phyloP scores from a whole-genome alignment of 1,140 invertebrate genomes.

The Trachymyrmex cornetzi region DNA sequence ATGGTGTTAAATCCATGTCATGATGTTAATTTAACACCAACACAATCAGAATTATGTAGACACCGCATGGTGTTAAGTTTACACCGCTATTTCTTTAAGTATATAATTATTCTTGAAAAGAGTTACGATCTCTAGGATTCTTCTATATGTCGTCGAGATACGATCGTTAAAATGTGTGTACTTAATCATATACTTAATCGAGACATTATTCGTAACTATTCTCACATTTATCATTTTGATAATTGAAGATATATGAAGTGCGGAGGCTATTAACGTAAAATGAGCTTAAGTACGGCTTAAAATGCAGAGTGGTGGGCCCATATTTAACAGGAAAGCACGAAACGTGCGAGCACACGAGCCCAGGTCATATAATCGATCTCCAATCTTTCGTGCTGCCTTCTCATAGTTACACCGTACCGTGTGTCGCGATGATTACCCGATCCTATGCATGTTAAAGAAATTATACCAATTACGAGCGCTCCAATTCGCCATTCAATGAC shows the following conservation, averaged over 20 bases:
- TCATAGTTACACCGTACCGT: background rate
- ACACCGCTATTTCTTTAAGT: too few relatives aligned
- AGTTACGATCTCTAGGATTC: background rate
- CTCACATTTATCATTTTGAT: slow-evolving; percentile 31
- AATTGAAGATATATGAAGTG: slow-evolving; percentile 26
- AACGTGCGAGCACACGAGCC: slow-evolving; percentile 36
- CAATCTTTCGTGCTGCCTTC: slow-evolving; percentile 41
- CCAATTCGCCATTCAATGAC: slow-evolving; percentile 48
- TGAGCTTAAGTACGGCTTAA: slow-evolving; percentile 30
- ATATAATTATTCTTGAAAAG: background rate
- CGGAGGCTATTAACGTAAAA: slow-evolving; percentile 23
- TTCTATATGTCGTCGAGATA: background rate
- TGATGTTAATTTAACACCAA: too few relatives aligned
- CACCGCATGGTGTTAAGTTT: too few relatives aligned
- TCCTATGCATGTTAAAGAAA: slow-evolving; percentile 27
- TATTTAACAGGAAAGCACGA: slow-evolving; percentile 55
- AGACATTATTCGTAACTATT: slow-evolving; percentile 10
- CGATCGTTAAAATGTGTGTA: too few relatives aligned
- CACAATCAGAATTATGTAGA: too few relatives aligned
- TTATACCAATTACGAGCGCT: slow-evolving; percentile 43
- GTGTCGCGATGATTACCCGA: slow-evolving; percentile 24
- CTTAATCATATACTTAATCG: background rate
- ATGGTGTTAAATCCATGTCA: too few relatives aligned
- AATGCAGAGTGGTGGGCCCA: slow-evolving; percentile 20
- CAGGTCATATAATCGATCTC: slow-evolving; percentile 29